phyloP scores from a whole-genome alignment of 2,888 invertebrate genomes.

The Drosophila phalerata region DNA sequence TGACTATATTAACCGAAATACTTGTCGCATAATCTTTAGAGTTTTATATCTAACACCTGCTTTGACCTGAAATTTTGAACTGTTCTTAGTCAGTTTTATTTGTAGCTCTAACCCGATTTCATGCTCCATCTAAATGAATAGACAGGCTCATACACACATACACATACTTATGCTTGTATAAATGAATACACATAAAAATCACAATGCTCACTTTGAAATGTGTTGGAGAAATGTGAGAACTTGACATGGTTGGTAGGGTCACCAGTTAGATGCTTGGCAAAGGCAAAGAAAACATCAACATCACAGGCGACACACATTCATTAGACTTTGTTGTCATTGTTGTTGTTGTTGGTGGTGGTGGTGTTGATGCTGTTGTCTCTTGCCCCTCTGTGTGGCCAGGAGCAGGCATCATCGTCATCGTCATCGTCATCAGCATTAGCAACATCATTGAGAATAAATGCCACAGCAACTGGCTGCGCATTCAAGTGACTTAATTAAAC shows the following conservation, averaged over 20 bases:
- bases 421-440: constrained; percentile 72
- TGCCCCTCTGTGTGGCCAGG: constrained; percentile 2
- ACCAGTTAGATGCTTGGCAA: constrained; percentile 34
- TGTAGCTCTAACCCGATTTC: constrained; percentile 44
- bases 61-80: constrained; percentile 5
- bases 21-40: background rate
- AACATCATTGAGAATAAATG: constrained; percentile 79
- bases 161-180: constrained; percentile 7
- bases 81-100: constrained; percentile 6
- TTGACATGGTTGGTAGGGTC: constrained; percentile 62
- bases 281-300: constrained; percentile 36
- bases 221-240: constrained; percentile 39
- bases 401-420: constrained; percentile 59
- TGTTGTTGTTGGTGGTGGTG: constrained; percentile 3
- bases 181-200: constrained; percentile 59
- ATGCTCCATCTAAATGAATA: constrained; percentile 49
- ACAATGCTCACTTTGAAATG: constrained; percentile 67
- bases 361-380: constrained; percentile 20
- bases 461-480: constrained; percentile 74
- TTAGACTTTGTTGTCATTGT: background rate
- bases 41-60: background rate
- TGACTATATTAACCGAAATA: too few relatives aligned
- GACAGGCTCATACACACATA: constrained; percentile 16
- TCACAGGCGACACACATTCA: constrained; percentile 21
- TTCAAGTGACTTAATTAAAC: constrained; percentile 78